Evolutionary conservation across 2,113 vertebrate species (phyloP), one percentile per base, ranked within the genome.

Genomic region (Raja brachyura): DNA sequence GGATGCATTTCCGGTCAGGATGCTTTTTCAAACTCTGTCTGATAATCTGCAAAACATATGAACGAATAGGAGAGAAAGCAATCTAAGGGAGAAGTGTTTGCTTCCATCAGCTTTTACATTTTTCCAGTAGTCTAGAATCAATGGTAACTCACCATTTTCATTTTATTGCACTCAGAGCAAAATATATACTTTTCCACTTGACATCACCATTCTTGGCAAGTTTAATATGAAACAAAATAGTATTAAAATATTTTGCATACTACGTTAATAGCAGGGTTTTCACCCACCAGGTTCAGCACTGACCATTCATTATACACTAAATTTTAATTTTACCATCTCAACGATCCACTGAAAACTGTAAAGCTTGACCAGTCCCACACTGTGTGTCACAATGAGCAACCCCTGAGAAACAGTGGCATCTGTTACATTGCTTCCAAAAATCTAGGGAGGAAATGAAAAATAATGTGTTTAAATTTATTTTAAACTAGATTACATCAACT

Each of bases 331-430:
- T 96, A 99, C 99, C 97, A 96, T 96, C 93, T 98, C 95, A 73
- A 96, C 90, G 95, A 99, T 98, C 94, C 97, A 95, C 94, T 98
- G 97, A 95, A 98, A 98, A 95, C 97, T 99, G 95, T 98, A 99
- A 20, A 99, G 97, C 94, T 96, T 98, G 94, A 99, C 97, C 93
- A 97, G 96, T 94, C 98, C 98, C 63, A 96, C 96, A 94, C 96
- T 97, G 94, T 98, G 96, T 94, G 97, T 98, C 93, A 99, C 97
- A 94, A 97, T 98, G 68, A 99, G 95, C 94, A 98, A 97, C 83
- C 98, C 97, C 94, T 98, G 97, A 95, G 97, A 98, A 94, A 99
- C 94, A 93, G 97, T 95, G 78, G 98, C 98, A 95, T 99, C 98
- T 31, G 96, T 97, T 39, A 98, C 95, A 56, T 95, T 96, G 93